Base-by-base conservation (phyloP, 64 coral and sea anemone species). In the Anthopleura sola region DNA sequence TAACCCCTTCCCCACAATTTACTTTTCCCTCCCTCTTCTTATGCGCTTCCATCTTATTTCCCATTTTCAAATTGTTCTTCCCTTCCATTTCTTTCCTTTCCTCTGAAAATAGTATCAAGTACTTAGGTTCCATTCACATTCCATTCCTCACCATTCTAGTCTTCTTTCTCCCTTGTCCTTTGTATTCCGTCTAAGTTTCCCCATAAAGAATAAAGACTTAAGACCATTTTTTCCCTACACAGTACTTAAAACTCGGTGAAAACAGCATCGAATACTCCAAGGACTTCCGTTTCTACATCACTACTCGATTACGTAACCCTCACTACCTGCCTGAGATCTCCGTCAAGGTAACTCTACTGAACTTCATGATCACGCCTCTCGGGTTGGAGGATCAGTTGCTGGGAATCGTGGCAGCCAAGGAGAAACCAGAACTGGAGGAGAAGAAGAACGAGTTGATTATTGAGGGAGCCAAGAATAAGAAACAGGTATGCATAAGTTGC, bases 281-380 rank as follows among this genome's bases (percentile, higher is more conserved):
- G 75, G 97, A 99, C 75, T 99, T 99, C 85, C 92, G 93, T 46
- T 99, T 99, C 90, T 99, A 99, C 86, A 99, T 99, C 71, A 99
- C 97, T 40, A 95, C 97, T 57, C 83, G 97, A 49, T 71, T 99
- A 60, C 97, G 97, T 36, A 99, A 99, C 44, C 97, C 97, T n/a
- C 97, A 99, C 90, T 99, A 99, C 75, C 85, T 99, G 28, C 97
- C 97, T 2, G 97, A 98, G 78, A 95, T 99, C 53, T 94, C 92
- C 17, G 97, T 99, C 12, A 99, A 99, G 85, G 97, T 99, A 46
- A 99, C 97, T 28, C 87, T 99, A 78, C 81, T 99, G 26, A 99
- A 99, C 28, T 99, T 99, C 75, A 99, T 99, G 97, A 99, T 99
- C 87, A 99, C 97, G 29, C 97, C 97, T 20, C 93, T 99, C 17